Evolutionary conservation across 2,888 invertebrate genomes (phyloP).

Genomic region (Lithosia quadra): DNA sequence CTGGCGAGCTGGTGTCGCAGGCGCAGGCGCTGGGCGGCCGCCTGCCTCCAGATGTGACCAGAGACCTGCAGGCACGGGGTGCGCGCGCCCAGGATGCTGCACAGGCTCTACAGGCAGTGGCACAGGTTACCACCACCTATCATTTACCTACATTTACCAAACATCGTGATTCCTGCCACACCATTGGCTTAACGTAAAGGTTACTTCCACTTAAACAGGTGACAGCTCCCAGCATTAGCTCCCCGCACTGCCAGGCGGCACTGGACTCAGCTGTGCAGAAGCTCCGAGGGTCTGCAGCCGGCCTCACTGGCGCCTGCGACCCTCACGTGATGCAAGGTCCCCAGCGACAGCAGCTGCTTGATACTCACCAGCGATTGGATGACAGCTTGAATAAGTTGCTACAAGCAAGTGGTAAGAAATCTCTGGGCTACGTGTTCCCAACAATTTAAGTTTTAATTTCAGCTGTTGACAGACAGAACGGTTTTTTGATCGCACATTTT

Average conservation of each 20-base stretch:
- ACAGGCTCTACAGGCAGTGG: constrained; percentile 53
- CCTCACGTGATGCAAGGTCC: constrained; percentile 28
- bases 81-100: constrained; percentile 54
- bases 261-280: constrained; percentile 34
- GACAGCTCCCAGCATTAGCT: constrained; percentile 52
- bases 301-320: constrained; percentile 40
- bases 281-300: constrained; percentile 39
- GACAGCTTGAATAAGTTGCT: constrained; percentile 42
- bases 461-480: neutral
- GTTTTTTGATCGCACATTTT: neutral
- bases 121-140: constrained; percentile 42
- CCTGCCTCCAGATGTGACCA: constrained; percentile 45
- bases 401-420: constrained; percentile 25
- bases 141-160: neutral
- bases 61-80: constrained; percentile 53
- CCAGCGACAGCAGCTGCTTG: constrained; percentile 29
- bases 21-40: constrained; percentile 56
- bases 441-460: neutral
- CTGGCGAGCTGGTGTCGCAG: constrained; percentile 47
- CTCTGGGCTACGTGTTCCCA: neutral
- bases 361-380: constrained; percentile 6
- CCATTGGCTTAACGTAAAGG: neutral
- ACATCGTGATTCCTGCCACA: neutral
- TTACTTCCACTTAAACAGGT: constrained; percentile 41
- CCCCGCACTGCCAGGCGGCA: constrained; percentile 47